These are phyloP conservation scores for Silurus glanis DNA, from an alignment of 2,113 vertebrate species.

Conservation along the genomic window DNA sequence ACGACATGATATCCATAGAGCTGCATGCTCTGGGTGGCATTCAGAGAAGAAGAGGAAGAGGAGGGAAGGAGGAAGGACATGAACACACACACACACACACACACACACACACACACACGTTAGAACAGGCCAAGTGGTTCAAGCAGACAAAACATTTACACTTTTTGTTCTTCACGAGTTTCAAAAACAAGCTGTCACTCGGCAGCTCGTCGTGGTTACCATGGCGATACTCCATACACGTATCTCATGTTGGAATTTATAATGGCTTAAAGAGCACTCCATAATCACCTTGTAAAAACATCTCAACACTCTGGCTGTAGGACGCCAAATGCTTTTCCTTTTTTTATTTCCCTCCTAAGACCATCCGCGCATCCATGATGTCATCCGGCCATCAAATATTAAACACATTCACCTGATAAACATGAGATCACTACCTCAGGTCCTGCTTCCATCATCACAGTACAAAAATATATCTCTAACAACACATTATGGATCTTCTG, in stretches of 20 bases:
- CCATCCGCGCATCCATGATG: constrained; percentile 16
- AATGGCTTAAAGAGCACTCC: constrained; percentile 44
- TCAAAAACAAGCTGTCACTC: background rate
- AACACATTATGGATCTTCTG: background rate
- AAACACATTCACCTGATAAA: background rate
- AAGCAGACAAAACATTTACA: constrained; percentile 40
- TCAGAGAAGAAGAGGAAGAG: constrained; percentile 67
- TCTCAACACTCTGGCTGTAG: background rate
- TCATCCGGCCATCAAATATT: constrained; percentile 37
- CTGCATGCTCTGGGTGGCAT: constrained; percentile 90
- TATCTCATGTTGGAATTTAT: constrained; percentile 16
- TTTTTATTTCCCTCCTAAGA: constrained; percentile 23
- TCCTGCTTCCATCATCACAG: background rate
- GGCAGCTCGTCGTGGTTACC: constrained; percentile 4
- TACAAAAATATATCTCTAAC: background rate
- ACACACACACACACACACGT: constrained; percentile 74
- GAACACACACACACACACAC: constrained; percentile 63
- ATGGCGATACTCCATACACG: constrained; percentile 30
- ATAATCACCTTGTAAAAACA: background rate
- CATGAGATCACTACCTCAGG: background rate
- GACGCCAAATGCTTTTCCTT: too few species aligned
- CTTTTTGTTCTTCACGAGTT: background rate
- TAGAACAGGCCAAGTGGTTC: constrained; percentile 78
- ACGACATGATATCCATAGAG: constrained; percentile 98
- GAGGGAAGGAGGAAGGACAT: constrained; percentile 69